Percentiles rank a stretch among this genome's conserved stretches.
These are phyloP conservation scores for Apogon talboti DNA, from an alignment of 2,797 vertebrate genomes.

Conservation along the genomic window DNA sequence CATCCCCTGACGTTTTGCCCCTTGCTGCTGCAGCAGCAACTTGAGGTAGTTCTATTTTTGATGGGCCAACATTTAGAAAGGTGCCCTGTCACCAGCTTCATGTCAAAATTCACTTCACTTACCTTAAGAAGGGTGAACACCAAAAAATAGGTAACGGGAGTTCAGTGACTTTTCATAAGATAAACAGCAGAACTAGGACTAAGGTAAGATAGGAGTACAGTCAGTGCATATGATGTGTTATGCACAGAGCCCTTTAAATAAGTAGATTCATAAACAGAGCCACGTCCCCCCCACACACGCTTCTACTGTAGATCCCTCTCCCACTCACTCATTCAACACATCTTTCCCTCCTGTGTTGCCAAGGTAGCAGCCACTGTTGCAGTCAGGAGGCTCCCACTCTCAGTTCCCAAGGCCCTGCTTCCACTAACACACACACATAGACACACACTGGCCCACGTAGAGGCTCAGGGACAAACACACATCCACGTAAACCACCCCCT, in stretches of 20 bases:
- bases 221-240: conserved; percentile 58
- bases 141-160: conserved; percentile 16
- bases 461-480: conserved; percentile 65
- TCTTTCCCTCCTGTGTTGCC: conserved; percentile 83
- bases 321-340: conserved; percentile 83
- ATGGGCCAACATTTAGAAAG: conserved; percentile 62
- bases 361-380: conserved; percentile 85
- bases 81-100: conserved; percentile 67
- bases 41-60: conserved; percentile 63
- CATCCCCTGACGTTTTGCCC: conserved; percentile 61
- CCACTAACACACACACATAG: conserved; percentile 70
- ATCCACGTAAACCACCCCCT: conserved; percentile 71
- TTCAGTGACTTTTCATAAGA: conserved; percentile 35
- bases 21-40: conserved; percentile 64
- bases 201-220: conserved; percentile 44
- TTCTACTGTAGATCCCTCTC: conserved; percentile 79
- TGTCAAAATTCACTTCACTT: conserved; percentile 63
- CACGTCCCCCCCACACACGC: conserved; percentile 72
- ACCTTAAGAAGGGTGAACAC: conserved; percentile 48
- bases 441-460: conserved; percentile 69
- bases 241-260: conserved; percentile 71
- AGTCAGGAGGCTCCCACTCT: conserved; percentile 84
- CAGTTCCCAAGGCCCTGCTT: conserved; percentile 78
- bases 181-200: conserved; percentile 43
- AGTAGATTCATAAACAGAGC: conserved; percentile 80